phyloP scores from a whole-genome alignment of 2,888 invertebrate species.

The Crossocerus cetratus region DNA sequence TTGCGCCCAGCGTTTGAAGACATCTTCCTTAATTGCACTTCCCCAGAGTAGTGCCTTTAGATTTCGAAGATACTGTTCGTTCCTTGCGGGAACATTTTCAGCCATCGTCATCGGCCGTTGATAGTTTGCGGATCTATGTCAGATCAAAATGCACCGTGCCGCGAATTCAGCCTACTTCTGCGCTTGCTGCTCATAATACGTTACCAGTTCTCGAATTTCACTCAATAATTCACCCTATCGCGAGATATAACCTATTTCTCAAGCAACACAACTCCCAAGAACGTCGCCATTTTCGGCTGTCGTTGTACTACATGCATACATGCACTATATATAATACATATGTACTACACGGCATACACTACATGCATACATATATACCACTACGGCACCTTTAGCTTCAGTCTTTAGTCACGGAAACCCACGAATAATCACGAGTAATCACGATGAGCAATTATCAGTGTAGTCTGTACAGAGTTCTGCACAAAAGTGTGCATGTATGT shows the following conservation, averaged over 20 bases:
- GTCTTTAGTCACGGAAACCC: no score
- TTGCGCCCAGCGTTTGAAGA: constrained; percentile 95
- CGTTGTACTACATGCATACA: neutral
- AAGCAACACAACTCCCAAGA: constrained; percentile 58
- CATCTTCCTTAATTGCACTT: constrained; percentile 88
- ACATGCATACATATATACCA: no score
- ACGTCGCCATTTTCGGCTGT: constrained; percentile 63
- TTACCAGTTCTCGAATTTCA: constrained; percentile 12
- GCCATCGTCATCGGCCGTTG: constrained; percentile 74
- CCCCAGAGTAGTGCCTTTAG: constrained; percentile 92
- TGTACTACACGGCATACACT: no score
- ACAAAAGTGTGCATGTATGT: no score
- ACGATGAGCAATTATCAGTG: no score
- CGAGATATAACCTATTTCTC: constrained; percentile 66
- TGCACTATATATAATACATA: no score
- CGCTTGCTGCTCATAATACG: constrained; percentile 41
- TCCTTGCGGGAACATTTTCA: constrained; percentile 77
- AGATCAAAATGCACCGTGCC: constrained; percentile 49
- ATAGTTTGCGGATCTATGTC: constrained; percentile 13
- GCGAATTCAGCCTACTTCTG: constrained; percentile 38
- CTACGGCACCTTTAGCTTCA: no score
- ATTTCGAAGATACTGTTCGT: constrained; percentile 83
- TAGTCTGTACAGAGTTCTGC: no score
- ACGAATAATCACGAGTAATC: no score
- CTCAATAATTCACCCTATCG: constrained; percentile 16